Evolutionary conservation across 2,797 vertebrate species (phyloP).

Genomic region (Pangasius larnaudii): DNA sequence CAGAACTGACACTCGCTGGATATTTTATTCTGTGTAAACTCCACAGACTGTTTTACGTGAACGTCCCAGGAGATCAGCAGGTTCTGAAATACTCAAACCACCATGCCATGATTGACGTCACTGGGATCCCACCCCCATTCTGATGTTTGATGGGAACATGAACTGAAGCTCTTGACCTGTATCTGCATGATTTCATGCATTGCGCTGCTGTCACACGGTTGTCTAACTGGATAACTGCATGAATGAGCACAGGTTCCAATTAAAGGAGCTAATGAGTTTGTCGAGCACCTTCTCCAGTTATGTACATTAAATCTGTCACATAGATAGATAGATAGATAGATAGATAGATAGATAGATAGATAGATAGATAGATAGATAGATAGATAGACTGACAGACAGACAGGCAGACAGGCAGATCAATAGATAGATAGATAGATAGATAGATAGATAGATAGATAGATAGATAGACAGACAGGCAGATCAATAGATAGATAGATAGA

Average conservation of each 20-base stretch:
- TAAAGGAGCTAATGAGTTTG: background rate
- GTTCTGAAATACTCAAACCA: background rate
- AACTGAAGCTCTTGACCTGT: background rate
- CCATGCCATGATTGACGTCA: background rate
- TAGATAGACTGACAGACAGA: background rate
- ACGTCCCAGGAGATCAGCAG: background rate
- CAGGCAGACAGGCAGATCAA: background rate
- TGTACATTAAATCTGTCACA: background rate
- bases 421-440: background rate
- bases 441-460: background rate
- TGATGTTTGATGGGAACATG: background rate
- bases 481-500: background rate
- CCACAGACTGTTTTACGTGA: background rate
- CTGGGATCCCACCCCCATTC: background rate
- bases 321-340: no score
- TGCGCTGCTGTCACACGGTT: background rate
- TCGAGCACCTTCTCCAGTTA: background rate
- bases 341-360: background rate
- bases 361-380: background rate
- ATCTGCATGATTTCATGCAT: background rate
- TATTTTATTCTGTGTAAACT: background rate
- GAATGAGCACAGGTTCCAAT: background rate
- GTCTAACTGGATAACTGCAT: background rate
- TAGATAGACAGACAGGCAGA: background rate
- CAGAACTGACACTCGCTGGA: background rate